These are phyloP conservation scores for Smithornis capensis DNA, from an alignment of 2,113 vertebrate species.

Conservation along the genomic window DNA sequence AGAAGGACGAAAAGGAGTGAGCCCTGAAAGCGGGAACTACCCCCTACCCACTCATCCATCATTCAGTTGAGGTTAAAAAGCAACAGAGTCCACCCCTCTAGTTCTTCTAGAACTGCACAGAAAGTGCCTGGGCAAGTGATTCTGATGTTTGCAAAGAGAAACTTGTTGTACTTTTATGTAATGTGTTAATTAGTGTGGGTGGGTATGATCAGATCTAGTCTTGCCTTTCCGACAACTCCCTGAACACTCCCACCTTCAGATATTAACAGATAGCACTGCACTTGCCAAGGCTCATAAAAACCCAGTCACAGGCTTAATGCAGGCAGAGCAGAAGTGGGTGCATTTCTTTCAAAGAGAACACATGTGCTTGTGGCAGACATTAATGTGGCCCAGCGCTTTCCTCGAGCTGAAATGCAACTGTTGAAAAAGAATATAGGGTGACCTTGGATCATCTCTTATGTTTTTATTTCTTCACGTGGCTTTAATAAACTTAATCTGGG, in stretches of 20 bases:
- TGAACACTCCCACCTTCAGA: slow-evolving; percentile 50
- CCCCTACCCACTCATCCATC: not conserved
- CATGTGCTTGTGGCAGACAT: not conserved
- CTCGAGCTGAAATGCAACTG: not conserved
- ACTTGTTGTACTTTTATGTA: slow-evolving; percentile 51
- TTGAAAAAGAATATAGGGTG: not conserved
- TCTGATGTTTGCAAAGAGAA: slow-evolving; percentile 37
- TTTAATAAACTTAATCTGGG: not conserved
- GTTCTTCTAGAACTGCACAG: slow-evolving; percentile 25
- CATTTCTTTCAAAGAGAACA: not conserved
- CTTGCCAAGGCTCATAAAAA: slow-evolving; percentile 47
- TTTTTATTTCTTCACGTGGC: not conserved
- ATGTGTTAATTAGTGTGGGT: slow-evolving; percentile 61
- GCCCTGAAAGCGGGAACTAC: not conserved
- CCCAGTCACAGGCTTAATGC: not conserved
- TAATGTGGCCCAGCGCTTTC: not conserved
- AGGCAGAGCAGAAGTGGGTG: slow-evolving; percentile 1
- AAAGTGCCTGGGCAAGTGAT: slow-evolving; percentile 37
- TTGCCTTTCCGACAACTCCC: slow-evolving; percentile 56
- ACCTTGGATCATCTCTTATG: not conserved
- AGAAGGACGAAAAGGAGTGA: not conserved
- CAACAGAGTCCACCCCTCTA: not conserved
- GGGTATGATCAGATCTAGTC: slow-evolving; percentile 49
- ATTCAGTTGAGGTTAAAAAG: not conserved
- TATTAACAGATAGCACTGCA: slow-evolving; percentile 37